A percentile compares a stretch with the other conserved stretches of the same genome.
phyloP scores from a whole-genome alignment of 2,797 vertebrate species.

The Sebastes flavidus region DNA sequence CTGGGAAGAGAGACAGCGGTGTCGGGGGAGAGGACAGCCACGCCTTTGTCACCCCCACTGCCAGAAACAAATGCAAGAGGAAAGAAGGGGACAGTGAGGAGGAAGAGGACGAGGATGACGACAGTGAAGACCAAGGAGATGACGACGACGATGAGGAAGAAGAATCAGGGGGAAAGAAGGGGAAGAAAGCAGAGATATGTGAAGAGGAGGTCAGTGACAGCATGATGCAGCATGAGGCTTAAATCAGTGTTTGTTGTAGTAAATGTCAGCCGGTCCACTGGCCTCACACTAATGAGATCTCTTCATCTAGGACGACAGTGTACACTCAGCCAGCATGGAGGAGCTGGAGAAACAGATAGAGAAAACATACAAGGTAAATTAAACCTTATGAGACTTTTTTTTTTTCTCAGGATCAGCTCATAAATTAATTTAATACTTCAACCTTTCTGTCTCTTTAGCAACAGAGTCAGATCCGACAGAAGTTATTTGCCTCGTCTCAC shows the following conservation, averaged over 20 bases:
- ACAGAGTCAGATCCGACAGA: conserved; percentile 92
- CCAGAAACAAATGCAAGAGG: conserved; percentile 86
- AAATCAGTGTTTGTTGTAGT: conserved; percentile 21
- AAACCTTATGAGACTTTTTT: background rate
- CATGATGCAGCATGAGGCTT: background rate
- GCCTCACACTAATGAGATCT: conserved; percentile 36
- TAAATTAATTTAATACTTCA: background rate
- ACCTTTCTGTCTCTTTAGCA: conserved; percentile 81
- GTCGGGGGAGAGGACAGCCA: conserved; percentile 84
- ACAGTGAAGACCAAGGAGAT: conserved; percentile 91
- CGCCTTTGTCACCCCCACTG: conserved; percentile 72
- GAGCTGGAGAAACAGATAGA: conserved; percentile 96
- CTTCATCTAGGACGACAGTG: conserved; percentile 87
- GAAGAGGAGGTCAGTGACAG: conserved; percentile 89
- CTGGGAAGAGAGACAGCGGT: conserved; percentile 85
- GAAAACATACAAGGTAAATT: conserved; percentile 90
- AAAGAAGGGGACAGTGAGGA: conserved; percentile 91
- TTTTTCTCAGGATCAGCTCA: background rate
- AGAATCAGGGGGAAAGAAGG: conserved; percentile 87
- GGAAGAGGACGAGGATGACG: conserved; percentile 91
- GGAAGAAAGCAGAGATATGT: conserved; percentile 88
- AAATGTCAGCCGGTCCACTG: conserved; percentile 24
- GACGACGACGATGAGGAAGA: conserved; percentile 92
- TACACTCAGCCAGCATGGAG: conserved; percentile 89
- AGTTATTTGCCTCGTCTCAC: conserved; percentile 92